Conservation (phyloP, 2,888 invertebrate species). For the Drosophila sordidapex region DNA sequence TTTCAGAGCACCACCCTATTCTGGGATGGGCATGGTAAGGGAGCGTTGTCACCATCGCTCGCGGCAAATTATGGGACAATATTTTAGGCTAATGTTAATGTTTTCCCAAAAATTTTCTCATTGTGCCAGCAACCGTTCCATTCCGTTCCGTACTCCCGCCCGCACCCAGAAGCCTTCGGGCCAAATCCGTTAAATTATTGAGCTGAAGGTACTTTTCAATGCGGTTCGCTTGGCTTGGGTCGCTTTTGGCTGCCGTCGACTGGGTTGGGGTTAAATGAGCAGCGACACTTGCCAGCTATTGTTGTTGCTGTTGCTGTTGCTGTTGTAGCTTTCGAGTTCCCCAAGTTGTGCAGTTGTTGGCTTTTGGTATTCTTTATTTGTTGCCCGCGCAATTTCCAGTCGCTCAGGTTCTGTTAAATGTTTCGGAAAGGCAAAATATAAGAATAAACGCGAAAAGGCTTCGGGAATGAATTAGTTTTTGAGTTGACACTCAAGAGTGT, state of each 20-base stretch:
- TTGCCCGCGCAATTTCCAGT: constrained; percentile 56
- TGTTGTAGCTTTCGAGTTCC: constrained; percentile 50
- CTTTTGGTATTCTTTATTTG: constrained; percentile 58
- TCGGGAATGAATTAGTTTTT: constrained; percentile 59
- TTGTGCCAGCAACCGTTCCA: constrained; percentile 60
- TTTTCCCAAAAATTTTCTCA: constrained; percentile 78
- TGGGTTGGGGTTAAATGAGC: constrained; percentile 76
- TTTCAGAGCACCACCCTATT: constrained; percentile 51
- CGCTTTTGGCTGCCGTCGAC: constrained; percentile 32
- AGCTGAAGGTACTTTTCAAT: constrained; percentile 80
- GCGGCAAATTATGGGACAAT: constrained; percentile 83
- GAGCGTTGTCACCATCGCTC: constrained; percentile 73
- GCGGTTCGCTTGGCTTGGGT: constrained; percentile 71
- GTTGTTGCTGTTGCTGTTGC: constrained; percentile 46
- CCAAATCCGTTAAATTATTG: constrained; percentile 83
- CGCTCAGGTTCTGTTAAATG: constrained; percentile 72
- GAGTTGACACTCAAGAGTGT: constrained; percentile 38
- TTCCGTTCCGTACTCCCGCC: neutral
- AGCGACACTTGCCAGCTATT: constrained; percentile 65
- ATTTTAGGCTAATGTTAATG: constrained; percentile 84
- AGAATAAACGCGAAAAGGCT: constrained; percentile 56
- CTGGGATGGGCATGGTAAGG: constrained; percentile 13
- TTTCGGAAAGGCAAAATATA: constrained; percentile 66
- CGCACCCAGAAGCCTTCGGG: constrained; percentile 52
- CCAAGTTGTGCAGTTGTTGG: constrained; percentile 25